Evolutionary conservation across 2,888 invertebrate genomes (phyloP).

Genomic region (Sturmia bella): DNA sequence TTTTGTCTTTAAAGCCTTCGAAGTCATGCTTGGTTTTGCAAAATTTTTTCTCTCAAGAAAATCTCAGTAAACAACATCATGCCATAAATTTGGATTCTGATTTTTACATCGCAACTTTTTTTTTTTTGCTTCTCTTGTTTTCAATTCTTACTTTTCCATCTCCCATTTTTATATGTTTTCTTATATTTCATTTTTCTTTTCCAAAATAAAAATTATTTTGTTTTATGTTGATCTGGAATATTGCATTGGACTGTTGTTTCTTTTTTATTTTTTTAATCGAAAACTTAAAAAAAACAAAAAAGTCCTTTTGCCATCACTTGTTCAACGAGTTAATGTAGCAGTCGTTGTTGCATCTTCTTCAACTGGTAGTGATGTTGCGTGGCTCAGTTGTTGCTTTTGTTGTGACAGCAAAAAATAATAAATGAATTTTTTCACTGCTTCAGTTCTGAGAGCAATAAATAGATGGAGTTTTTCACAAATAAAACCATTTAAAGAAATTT

Average conservation of each 20-base stretch:
- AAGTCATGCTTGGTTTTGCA: no score
- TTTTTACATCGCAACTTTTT: not conserved
- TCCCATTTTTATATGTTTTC: not conserved
- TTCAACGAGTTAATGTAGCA: slow-evolving; percentile 1
- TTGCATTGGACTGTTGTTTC: slow-evolving; percentile 11
- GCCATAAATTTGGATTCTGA: not conserved
- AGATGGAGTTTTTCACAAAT: slow-evolving; percentile 17
- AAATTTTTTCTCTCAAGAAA: no score
- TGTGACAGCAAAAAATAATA: slow-evolving; percentile 39
- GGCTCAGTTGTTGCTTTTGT: not conserved
- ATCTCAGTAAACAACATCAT: no score
- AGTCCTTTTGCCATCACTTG: slow-evolving; percentile 3
- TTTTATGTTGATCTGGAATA: slow-evolving; percentile 2
- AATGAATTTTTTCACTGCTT: slow-evolving; percentile 54
- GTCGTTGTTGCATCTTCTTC: not conserved
- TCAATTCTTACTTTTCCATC: not conserved
- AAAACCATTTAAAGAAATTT: slow-evolving; percentile 28
- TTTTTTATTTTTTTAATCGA: no score
- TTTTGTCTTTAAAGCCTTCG: no score
- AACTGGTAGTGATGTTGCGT: not conserved
- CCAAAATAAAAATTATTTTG: not conserved
- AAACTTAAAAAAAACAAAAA: slow-evolving; percentile 18
- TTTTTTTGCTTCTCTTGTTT: not conserved
- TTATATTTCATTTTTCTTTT: not conserved
- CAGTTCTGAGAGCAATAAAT: slow-evolving; percentile 28